Evolutionary conservation across 2,888 invertebrate genomes (phyloP).

Genomic region (Podabrus alpinus): DNA sequence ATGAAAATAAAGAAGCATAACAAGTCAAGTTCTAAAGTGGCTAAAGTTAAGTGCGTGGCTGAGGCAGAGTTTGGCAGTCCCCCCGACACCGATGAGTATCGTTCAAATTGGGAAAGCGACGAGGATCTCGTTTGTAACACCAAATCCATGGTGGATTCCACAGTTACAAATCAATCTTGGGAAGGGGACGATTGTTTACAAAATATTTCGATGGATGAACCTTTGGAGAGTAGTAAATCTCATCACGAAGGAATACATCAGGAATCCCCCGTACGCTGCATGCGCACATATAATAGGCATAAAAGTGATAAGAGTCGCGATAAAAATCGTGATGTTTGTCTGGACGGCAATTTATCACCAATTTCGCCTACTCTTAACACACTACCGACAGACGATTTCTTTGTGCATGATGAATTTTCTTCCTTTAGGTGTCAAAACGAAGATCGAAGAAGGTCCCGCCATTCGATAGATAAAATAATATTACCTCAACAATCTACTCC

Average conservation of each 20-base stretch:
- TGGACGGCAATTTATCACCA: not conserved
- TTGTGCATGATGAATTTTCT: conserved; percentile 7
- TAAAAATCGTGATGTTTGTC: not conserved
- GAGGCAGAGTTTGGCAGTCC: conserved; percentile 29
- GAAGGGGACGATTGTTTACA: conserved; percentile 37
- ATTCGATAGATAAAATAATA: conserved; percentile 3
- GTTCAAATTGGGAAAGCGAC: conserved; percentile 45
- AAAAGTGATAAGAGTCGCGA: not conserved
- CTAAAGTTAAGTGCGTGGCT: conserved; percentile 8
- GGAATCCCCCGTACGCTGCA: not conserved
- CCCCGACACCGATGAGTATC: conserved; percentile 45
- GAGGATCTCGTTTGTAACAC: conserved; percentile 25
- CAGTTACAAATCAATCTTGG: conserved; percentile 33
- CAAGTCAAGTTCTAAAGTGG: not conserved
- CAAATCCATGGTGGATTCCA: not conserved
- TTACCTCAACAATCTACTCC: not conserved
- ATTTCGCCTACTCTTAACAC: not conserved
- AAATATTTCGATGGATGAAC: not conserved
- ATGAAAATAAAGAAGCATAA: conserved; percentile 6
- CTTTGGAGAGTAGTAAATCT: not conserved
- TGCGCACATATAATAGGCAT: not conserved
- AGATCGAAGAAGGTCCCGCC: conserved; percentile 2
- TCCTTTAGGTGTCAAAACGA: conserved; percentile 3
- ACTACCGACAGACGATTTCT: not conserved
- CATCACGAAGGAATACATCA: not conserved